phyloP scores from a whole-genome alignment of 2,113 vertebrate species.

The Actenoides hombroni region DNA sequence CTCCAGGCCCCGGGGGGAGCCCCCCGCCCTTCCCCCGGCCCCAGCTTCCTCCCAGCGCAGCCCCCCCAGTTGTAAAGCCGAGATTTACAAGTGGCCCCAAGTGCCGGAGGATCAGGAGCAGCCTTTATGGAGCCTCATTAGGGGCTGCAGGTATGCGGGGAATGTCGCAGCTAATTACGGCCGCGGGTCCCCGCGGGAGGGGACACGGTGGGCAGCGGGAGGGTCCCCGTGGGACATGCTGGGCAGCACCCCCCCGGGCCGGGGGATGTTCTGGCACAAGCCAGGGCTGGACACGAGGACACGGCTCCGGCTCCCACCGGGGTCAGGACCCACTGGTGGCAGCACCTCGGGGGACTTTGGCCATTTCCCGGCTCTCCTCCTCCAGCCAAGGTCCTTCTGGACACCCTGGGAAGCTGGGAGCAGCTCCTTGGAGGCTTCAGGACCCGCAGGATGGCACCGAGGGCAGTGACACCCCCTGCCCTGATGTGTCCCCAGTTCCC shows the following conservation, averaged over 20 bases:
- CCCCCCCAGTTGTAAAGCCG: neutral
- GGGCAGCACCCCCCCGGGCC: too few species aligned
- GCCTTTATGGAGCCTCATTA: conserved; percentile 68
- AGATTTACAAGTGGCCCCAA: conserved; percentile 53
- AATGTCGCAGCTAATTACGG: conserved; percentile 50
- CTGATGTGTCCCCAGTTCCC: neutral
- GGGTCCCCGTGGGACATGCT: too few species aligned
- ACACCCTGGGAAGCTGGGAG: too few species aligned
- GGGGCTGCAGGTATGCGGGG: conserved; percentile 60
- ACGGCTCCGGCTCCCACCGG: neutral
- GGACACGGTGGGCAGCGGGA: neutral
- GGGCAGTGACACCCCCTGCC: neutral
- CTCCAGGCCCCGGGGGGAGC: neutral
- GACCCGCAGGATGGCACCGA: accelerated
- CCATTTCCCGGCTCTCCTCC: neutral
- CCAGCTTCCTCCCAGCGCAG: neutral
- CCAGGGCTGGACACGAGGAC: accelerated
- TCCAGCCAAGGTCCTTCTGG: neutral
- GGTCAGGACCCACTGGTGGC: too few species aligned
- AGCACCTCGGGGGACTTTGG: too few species aligned
- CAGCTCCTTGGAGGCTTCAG: neutral
- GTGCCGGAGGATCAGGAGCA: conserved; percentile 7
- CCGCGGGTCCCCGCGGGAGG: neutral
- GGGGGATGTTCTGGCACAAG: neutral
- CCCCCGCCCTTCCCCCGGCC: neutral